phyloP scores from a whole-genome alignment of 1,140 invertebrate genomes.

The Aphaenogaster ashmeadi region DNA sequence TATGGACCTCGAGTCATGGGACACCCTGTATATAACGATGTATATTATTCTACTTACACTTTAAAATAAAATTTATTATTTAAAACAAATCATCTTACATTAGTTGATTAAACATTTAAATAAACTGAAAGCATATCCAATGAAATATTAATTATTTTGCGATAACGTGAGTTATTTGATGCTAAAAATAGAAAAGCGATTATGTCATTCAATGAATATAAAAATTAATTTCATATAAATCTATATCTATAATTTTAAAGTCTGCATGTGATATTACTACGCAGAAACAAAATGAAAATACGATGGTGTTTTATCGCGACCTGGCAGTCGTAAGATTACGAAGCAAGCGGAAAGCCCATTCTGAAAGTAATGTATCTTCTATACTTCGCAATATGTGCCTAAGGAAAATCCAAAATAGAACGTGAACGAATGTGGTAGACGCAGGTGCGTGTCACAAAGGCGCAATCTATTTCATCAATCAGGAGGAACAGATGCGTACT shows the following conservation, averaged over 20 bases:
- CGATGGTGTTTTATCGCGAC: neutral
- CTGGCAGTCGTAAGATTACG: constrained; percentile 30
- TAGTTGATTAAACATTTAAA: neutral
- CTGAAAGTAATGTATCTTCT: constrained; percentile 53
- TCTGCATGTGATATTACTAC: neutral
- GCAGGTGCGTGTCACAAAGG: constrained; percentile 81
- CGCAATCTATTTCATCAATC: constrained; percentile 84
- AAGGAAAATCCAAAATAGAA: constrained; percentile 67
- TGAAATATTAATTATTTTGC: neutral
- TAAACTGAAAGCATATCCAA: neutral
- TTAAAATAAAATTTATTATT: neutral
- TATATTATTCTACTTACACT: neutral
- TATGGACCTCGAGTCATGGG: no score
- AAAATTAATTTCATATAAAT: neutral
- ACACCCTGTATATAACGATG: neutral
- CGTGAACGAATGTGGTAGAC: constrained; percentile 63
- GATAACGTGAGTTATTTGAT: neutral
- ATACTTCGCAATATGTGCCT: constrained; percentile 55
- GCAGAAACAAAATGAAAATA: constrained; percentile 15
- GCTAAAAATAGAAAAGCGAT: neutral
- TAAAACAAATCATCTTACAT: neutral
- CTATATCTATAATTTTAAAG: neutral
- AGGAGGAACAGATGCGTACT: constrained; percentile 81
- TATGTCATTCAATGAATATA: neutral
- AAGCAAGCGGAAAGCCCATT: constrained; percentile 18